Percentiles rank a stretch among this genome's conserved stretches.
These are phyloP conservation scores for Cryptoleucopteryx plumbea DNA, from an alignment of 2,113 vertebrate species.

Conservation along the genomic window DNA sequence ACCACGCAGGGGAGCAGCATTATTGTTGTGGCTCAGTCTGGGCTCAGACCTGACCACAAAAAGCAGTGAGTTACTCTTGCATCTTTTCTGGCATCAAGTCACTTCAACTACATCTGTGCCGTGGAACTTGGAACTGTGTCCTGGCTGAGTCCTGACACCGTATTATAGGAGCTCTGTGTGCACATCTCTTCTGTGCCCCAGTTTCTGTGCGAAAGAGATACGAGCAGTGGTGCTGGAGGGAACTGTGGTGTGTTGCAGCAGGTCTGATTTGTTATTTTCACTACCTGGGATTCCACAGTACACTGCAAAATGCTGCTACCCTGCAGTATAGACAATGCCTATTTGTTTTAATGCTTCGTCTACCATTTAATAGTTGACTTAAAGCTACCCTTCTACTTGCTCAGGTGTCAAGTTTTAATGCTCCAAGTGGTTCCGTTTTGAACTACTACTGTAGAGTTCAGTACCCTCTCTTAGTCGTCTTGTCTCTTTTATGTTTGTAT, in stretches of 20 bases:
- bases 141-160: neutral
- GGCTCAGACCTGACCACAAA: neutral
- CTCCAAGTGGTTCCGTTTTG: neutral
- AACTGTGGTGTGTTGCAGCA: neutral
- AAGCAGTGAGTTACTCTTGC: neutral
- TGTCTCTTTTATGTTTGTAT: neutral
- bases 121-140: neutral
- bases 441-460: neutral
- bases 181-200: neutral
- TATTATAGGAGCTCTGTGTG: neutral
- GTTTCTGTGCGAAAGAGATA: neutral
- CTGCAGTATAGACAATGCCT: neutral
- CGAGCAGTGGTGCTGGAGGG: neutral
- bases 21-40: neutral
- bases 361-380: neutral
- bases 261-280: neutral
- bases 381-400: neutral
- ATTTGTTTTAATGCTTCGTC: neutral
- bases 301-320: neutral
- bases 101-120: neutral
- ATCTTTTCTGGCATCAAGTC: neutral
- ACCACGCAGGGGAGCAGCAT: neutral
- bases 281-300: neutral
- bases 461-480: neutral
- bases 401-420: neutral